phyloP scores from a whole-genome alignment of 2,113 vertebrate species.

The Nematolebias whitei region DNA sequence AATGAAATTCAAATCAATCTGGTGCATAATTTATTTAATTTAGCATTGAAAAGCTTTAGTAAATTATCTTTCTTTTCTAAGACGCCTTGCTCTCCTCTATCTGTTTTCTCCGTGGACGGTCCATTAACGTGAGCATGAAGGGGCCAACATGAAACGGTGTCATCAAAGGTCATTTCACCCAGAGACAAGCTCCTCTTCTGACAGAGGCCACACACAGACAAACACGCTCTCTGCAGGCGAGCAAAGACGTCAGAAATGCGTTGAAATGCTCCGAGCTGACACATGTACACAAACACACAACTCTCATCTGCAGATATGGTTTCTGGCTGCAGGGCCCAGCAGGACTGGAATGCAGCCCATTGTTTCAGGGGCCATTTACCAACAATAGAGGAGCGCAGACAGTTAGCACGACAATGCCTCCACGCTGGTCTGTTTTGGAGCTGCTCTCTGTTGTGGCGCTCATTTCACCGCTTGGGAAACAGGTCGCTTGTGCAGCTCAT shows the following conservation, averaged over 20 bases:
- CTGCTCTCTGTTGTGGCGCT: constrained; percentile 19
- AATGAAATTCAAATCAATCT: neutral
- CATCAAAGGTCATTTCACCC: constrained; percentile 33
- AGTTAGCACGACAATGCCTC: constrained; percentile 70
- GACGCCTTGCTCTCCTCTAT: neutral
- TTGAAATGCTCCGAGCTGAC: neutral
- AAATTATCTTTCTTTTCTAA: neutral
- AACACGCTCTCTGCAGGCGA: neutral
- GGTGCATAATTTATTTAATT: neutral
- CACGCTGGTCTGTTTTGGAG: constrained; percentile 54
- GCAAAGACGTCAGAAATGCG: neutral
- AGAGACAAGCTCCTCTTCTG: constrained; percentile 18
- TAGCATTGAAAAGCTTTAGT: neutral
- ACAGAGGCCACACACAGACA: constrained; percentile 31
- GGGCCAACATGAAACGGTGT: constrained; percentile 27
- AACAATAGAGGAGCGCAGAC: constrained; percentile 68
- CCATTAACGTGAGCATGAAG: constrained; percentile 34
- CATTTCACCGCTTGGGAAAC: constrained; percentile 67
- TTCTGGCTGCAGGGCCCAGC: constrained; percentile 33
- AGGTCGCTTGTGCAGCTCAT: constrained; percentile 61
- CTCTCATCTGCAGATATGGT: constrained; percentile 33
- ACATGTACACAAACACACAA: constrained; percentile 3
- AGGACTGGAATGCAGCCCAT: constrained; percentile 67
- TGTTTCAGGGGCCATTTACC: constrained; percentile 56
- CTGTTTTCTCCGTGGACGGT: constrained; percentile 20